These are phyloP conservation scores for Eurytoma californica DNA, from an alignment of 2,888 invertebrate species.

Conservation along the genomic window DNA sequence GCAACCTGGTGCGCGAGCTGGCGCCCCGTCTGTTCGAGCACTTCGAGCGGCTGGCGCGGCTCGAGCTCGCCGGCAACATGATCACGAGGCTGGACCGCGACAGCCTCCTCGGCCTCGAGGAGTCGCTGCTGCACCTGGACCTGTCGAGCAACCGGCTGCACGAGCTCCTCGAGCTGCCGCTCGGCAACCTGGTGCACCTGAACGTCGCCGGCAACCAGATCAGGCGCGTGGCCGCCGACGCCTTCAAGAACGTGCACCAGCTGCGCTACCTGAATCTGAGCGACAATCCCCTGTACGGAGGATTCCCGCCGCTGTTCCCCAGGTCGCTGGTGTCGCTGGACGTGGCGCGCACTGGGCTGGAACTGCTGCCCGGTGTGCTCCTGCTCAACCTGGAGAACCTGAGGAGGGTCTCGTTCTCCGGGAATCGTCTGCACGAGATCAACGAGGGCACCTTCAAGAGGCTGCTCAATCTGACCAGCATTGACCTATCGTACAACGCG, in stretches of 20 bases:
- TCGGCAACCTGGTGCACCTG: constrained; percentile 81
- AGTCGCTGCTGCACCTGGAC: constrained; percentile 83
- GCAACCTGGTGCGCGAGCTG: constrained; percentile 91
- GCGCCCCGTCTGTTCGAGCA: constrained; percentile 88
- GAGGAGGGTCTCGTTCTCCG: constrained; percentile 81
- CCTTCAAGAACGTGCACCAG: constrained; percentile 81
- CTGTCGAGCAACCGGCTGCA: constrained; percentile 85
- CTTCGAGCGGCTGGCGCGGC: constrained; percentile 82
- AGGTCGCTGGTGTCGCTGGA: constrained; percentile 81
- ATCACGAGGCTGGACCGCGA: constrained; percentile 83
- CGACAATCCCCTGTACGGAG: constrained; percentile 84
- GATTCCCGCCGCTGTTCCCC: constrained; percentile 78
- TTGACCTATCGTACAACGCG: constrained; percentile 88
- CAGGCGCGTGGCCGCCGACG: constrained; percentile 82
- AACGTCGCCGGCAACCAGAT: constrained; percentile 89
- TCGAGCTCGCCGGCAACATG: constrained; percentile 89
- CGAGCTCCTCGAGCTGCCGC: constrained; percentile 80
- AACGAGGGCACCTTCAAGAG: constrained; percentile 87
- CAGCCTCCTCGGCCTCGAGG: constrained; percentile 86
- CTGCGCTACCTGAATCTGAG: constrained; percentile 86
- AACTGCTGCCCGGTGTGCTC: constrained; percentile 84
- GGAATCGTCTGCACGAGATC: constrained; percentile 85
- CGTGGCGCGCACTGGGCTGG: constrained; percentile 84
- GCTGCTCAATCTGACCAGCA: constrained; percentile 83
- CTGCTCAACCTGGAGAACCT: constrained; percentile 82